Conservation (phyloP, 2,888 invertebrate species). For the Acanthoscelides obtectus region DNA sequence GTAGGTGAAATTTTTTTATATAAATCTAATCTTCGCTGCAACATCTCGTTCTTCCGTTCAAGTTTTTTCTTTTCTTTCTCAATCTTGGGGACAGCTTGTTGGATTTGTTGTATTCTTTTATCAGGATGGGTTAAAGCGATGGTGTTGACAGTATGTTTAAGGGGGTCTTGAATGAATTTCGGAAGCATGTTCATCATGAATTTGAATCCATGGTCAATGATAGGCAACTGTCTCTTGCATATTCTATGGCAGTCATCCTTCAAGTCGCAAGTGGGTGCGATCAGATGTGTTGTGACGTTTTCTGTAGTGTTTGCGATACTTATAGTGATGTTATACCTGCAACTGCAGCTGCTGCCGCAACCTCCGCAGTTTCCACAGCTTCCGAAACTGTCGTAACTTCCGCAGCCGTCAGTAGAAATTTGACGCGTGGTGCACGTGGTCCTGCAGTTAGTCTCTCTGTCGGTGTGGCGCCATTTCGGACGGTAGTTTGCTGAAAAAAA, state of each 20-base stretch:
- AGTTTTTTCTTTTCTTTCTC: background rate
- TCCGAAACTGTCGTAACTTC: background rate
- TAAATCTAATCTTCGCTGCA: background rate
- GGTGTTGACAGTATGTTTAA: conserved; percentile 24
- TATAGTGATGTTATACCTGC: conserved; percentile 9
- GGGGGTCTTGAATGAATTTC: conserved; percentile 25
- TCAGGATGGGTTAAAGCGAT: conserved; percentile 20
- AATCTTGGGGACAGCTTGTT: conserved; percentile 4
- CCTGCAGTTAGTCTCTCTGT: background rate
- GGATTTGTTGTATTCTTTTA: conserved; percentile 13
- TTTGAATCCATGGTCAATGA: conserved; percentile 24
- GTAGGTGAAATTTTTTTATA: background rate
- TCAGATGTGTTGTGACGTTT: background rate
- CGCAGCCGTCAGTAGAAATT: no score
- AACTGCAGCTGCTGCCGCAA: background rate
- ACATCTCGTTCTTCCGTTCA: background rate
- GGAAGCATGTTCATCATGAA: conserved; percentile 33
- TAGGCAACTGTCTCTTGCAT: conserved; percentile 22
- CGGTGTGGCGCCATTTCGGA: background rate
- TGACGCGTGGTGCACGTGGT: background rate
- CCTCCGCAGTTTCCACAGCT: conserved; percentile 10
- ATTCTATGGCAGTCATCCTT: conserved; percentile 7
- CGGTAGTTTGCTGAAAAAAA: background rate
- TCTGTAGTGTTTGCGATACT: background rate
- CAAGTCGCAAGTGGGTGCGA: background rate